Conservation (phyloP, 2,113 vertebrate genomes). For the Pongo abelii region DNA sequence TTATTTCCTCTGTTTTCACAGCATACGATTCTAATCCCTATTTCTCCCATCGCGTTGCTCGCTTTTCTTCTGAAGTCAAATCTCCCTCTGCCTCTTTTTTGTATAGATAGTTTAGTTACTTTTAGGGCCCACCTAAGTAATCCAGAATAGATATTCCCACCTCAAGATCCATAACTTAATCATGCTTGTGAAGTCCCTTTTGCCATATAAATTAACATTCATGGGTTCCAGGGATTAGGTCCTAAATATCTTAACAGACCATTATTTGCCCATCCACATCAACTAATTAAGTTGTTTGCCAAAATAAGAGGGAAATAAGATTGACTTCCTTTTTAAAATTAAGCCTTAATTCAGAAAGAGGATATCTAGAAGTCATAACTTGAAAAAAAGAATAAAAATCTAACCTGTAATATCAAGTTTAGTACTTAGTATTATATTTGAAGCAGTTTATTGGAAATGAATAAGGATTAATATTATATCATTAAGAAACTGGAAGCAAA, state of each 20-base stretch:
- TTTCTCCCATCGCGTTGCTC: neutral
- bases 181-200: neutral
- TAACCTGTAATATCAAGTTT: neutral
- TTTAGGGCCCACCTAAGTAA: neutral
- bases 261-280: neutral
- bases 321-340: slow-evolving; percentile 38
- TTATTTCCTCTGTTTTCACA: neutral
- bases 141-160: neutral
- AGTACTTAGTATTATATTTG: neutral
- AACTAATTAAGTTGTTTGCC: neutral
- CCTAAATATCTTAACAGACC: neutral
- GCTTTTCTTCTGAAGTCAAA: neutral
- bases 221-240: neutral
- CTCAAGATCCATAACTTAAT: neutral
- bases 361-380: neutral
- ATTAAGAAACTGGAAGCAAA: slow-evolving; percentile 14
- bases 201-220: neutral
- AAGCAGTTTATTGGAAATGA: neutral
- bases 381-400: neutral
- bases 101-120: neutral
- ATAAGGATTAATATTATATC: neutral
- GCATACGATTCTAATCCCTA: neutral
- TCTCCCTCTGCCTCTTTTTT: neutral
- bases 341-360: neutral
- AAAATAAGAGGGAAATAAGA: neutral